Conservation (phyloP, 1,140 invertebrate species). For the Xylocopa sonorina region DNA sequence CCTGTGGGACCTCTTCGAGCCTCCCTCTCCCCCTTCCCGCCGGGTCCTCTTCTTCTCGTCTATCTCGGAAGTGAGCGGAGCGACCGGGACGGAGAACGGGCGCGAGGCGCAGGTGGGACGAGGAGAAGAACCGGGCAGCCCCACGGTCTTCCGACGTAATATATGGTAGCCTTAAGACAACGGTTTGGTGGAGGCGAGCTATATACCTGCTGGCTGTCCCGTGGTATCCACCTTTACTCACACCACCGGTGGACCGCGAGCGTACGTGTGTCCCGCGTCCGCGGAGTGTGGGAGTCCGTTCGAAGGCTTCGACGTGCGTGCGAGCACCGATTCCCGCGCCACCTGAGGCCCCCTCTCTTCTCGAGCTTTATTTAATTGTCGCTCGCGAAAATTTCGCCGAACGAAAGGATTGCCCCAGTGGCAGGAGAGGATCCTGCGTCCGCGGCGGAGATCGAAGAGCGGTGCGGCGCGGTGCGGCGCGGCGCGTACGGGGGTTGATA, state of each 20-base stretch:
- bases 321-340: conserved; percentile 4
- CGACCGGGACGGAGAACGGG: conserved; percentile 1
- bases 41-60: neutral
- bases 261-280: conserved; percentile 27
- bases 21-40: conserved; percentile 7
- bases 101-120: conserved; percentile 47
- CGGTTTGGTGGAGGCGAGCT: conserved; percentile 67
- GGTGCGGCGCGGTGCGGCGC: no score
- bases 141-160: conserved; percentile 67
- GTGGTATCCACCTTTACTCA: conserved; percentile 59
- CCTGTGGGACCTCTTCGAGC: conserved; percentile 69
- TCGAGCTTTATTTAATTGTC: conserved; percentile 55
- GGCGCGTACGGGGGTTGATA: no score
- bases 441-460: no score
- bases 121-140: conserved; percentile 45
- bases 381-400: no score
- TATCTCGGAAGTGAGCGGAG: conserved; percentile 34
- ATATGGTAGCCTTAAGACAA: conserved; percentile 74
- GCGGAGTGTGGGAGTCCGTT: conserved; percentile 21
- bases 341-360: conserved; percentile 24
- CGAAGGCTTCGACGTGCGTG: neutral
- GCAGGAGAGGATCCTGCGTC: no score
- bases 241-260: neutral
- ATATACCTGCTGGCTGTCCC: conserved; percentile 60
- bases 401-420: no score